phyloP scores from a whole-genome alignment of 2,888 invertebrate genomes.

The Eristalis pertinax region DNA sequence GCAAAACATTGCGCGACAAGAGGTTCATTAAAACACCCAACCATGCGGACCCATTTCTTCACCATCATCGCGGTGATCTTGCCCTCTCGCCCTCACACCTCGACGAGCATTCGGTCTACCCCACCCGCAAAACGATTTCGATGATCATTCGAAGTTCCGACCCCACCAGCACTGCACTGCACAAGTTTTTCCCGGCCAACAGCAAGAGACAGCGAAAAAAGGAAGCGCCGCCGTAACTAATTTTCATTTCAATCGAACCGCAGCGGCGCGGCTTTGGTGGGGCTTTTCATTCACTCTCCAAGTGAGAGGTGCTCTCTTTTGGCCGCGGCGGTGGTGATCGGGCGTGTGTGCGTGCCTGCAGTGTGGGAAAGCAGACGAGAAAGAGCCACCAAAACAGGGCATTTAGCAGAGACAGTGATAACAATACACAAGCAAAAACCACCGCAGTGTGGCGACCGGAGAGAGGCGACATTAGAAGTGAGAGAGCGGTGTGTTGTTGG shows the following conservation, averaged over 20 bases:
- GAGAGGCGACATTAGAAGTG: not conserved
- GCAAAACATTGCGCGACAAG: conserved; percentile 66
- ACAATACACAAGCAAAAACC: conserved; percentile 14
- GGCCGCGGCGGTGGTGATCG: not conserved
- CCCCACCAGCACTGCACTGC: not conserved
- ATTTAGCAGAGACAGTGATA: conserved; percentile 47
- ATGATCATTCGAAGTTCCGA: conserved; percentile 51
- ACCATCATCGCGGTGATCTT: conserved; percentile 39
- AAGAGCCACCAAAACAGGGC: conserved; percentile 48
- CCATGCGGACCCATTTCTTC: conserved; percentile 71
- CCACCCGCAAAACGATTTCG: conserved; percentile 34
- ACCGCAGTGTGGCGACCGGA: not conserved
- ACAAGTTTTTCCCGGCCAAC: conserved; percentile 20
- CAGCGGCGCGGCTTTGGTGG: not conserved
- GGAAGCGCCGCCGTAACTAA: conserved; percentile 56
- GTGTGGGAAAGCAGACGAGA: conserved; percentile 56
- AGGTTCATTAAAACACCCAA: conserved; percentile 71
- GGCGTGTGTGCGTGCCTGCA: not conserved
- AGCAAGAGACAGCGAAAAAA: conserved; percentile 4
- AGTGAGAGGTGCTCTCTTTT: conserved; percentile 17
- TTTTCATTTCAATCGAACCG: conserved; percentile 63
- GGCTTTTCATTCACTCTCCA: conserved; percentile 17
- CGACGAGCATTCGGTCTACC: not conserved
- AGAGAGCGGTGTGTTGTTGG: not conserved
- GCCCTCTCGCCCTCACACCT: not conserved